phyloP scores from a whole-genome alignment of 2,888 invertebrate species.

The Sphaeridia pumilis region DNA sequence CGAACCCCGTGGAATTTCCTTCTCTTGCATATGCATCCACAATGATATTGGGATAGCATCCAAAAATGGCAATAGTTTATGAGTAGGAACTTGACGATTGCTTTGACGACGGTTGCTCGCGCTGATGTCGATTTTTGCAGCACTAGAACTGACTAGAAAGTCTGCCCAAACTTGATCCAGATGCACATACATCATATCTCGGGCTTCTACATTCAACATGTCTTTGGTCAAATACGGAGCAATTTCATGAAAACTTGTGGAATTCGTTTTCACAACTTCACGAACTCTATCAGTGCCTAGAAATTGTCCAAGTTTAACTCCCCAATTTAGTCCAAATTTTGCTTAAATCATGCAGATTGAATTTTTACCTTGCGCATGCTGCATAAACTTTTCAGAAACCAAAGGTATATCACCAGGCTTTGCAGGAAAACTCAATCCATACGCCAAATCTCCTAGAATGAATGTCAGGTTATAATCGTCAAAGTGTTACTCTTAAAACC shows the following conservation, averaged over 20 bases:
- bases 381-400: slow-evolving; percentile 67
- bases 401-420: slow-evolving; percentile 57
- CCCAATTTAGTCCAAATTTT: no score
- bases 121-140: slow-evolving; percentile 37
- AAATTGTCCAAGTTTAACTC: no score
- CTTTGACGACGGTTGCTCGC: not conserved
- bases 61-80: slow-evolving; percentile 48
- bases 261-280: slow-evolving; percentile 9
- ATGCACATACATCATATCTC: slow-evolving; percentile 73
- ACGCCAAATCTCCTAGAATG: slow-evolving; percentile 52
- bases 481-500: no score
- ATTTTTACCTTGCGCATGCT: slow-evolving; percentile 45
- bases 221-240: slow-evolving; percentile 37
- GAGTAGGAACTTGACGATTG: not conserved
- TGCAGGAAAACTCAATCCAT: slow-evolving; percentile 56
- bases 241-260: slow-evolving; percentile 24
- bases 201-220: slow-evolving; percentile 67
- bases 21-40: slow-evolving; percentile 50
- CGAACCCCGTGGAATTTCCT: not conserved
- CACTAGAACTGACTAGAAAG: slow-evolving; percentile 64
- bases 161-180: slow-evolving; percentile 89
- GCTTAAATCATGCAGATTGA: no score
- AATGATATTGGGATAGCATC: slow-evolving; percentile 77
- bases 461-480: no score
- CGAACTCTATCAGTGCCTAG: slow-evolving; percentile 21